Evolutionary conservation across 2,888 invertebrate species (phyloP), one percentile per base, ranked within the genome.

Genomic region (Harpagoxenus sublaevis): DNA sequence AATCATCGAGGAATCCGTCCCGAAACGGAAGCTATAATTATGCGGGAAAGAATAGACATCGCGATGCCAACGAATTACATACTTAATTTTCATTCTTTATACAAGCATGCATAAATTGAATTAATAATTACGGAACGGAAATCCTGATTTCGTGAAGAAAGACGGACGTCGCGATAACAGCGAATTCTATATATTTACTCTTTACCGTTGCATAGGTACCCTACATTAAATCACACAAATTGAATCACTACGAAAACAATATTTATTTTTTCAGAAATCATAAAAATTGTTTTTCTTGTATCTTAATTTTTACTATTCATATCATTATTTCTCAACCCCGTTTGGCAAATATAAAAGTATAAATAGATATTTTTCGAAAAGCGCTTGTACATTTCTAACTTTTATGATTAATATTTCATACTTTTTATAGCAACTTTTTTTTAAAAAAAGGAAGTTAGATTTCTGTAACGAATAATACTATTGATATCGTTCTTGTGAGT

Each of bases 1-100:
- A n/a, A 60, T 55, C 35, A 18, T 31, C 28, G n/a, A 57, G 15
- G 5, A 35, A 18, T 35, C 48, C n/a, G 23, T 28, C 70, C 9
- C 78, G 35, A 39, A 35, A 39, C n/a, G 79, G 6, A 63, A 42
- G 10, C 53, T 28, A 42, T 45, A 55, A 82, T 77, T 82, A 45
- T 78, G 35, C 23, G 3, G 4, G 31, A 8, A 28, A 53, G 28
- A 82, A 42, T 48, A 5, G 9, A 45, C 31, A 42, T 12, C 15
- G 9, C 3, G 5, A 23, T 28, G 10, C 42, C 2, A 28, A 6
- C 12, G 31, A 65, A 18, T 48, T 48, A 60, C 18, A 18, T 35
- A 35, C 23, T 73, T 60, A 8, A 81, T 73, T 18, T 71, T 70
- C 8, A 28, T 45, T 15, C 4, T 8, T 45, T 28, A 28, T 3